A percentile compares a stretch with the other conserved stretches of the same genome.
Conservation (phyloP, 2,113 vertebrate species). For the Mustela lutreola region DNA sequence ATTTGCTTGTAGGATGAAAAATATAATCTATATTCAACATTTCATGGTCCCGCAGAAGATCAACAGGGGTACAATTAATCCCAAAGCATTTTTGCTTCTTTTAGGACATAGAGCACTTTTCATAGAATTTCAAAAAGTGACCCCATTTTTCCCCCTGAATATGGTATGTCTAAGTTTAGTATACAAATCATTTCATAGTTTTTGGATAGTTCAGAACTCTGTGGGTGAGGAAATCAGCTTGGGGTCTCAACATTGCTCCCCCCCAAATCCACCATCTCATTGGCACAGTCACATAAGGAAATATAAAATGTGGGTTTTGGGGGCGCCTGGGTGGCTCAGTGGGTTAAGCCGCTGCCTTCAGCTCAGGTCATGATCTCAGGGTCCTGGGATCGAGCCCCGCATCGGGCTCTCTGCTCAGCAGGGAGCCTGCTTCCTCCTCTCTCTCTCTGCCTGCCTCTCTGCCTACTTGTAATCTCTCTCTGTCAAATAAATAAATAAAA, state of each 20-base stretch:
- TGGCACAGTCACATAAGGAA: not conserved
- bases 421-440: too few species aligned
- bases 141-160: not conserved
- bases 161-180: not conserved
- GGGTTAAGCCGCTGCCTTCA: too few species aligned
- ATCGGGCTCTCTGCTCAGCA: too few species aligned
- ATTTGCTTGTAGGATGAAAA: not conserved
- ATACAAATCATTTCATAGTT: not conserved
- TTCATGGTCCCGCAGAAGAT: not conserved
- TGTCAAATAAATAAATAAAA: too few species aligned
- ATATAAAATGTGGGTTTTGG: not conserved
- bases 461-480: too few species aligned
- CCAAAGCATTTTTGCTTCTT: conserved; percentile 19
- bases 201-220: not conserved
- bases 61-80: not conserved
- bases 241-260: not conserved
- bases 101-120: not conserved
- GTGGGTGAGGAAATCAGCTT: conserved; percentile 8
- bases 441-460: too few species aligned
- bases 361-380: too few species aligned
- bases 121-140: not conserved
- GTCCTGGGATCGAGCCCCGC: too few species aligned
- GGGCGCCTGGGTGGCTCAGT: too few species aligned
- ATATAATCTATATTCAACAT: not conserved
- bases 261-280: not conserved